A percentile compares a stretch with the other conserved stretches of the same genome.
Evolutionary conservation across 2,888 invertebrate genomes (phyloP).

Genomic region (Mesoligia furuncula): DNA sequence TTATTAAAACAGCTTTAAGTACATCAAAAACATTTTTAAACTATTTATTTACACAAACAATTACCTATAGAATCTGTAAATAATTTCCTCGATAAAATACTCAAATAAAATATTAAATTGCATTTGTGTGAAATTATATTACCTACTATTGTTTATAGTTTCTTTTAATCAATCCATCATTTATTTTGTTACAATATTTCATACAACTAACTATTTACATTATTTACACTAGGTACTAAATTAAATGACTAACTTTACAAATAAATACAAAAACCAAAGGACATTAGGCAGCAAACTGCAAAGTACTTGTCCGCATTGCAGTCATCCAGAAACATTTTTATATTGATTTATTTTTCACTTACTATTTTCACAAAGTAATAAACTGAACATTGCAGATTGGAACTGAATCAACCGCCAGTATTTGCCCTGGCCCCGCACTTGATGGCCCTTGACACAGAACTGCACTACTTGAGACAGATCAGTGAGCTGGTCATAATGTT

Average conservation of each 20-base stretch:
- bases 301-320: too few species aligned
- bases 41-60: neutral
- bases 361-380: neutral
- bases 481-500: conserved; percentile 96
- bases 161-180: too few species aligned
- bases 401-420: conserved; percentile 91
- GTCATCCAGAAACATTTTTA: neutral
- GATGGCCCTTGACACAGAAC: conserved; percentile 93
- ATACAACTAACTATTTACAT: too few species aligned
- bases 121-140: too few species aligned
- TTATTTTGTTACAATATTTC: too few species aligned
- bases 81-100: neutral
- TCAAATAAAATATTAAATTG: neutral
- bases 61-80: neutral
- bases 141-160: too few species aligned
- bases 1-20: neutral
- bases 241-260: too few species aligned
- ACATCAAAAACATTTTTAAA: neutral
- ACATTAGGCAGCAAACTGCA: neutral
- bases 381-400: conserved; percentile 85
- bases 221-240: too few species aligned
- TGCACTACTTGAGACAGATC: conserved; percentile 95
- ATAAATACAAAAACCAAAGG: neutral
- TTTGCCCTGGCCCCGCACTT: conserved; percentile 94
- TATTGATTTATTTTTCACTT: neutral